phyloP scores from a whole-genome alignment of 2,113 vertebrate species.

The Gadus macrocephalus region DNA sequence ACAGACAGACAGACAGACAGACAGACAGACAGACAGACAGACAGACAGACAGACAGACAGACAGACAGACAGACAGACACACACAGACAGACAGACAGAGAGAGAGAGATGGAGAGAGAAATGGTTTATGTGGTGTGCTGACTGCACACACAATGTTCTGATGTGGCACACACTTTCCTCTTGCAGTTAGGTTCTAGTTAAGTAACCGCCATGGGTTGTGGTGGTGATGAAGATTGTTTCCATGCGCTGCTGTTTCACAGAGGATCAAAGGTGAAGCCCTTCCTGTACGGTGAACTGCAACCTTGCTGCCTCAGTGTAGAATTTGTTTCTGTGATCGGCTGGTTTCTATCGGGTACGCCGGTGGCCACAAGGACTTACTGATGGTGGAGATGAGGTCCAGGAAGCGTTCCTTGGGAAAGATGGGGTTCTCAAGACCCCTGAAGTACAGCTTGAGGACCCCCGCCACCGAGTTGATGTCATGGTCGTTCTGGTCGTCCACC shows the following conservation, averaged over 20 bases:
- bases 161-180: conserved; percentile 33
- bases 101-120: background rate
- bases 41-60: too few species aligned
- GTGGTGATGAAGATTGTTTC: conserved; percentile 47
- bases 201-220: conserved; percentile 23
- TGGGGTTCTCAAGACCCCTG: conserved; percentile 94
- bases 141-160: conserved; percentile 19
- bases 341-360: background rate
- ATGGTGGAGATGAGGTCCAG: conserved; percentile 96
- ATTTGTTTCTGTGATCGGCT: background rate
- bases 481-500: conserved; percentile 90
- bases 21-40: too few species aligned
- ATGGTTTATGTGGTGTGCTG: conserved; percentile 29
- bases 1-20: too few species aligned
- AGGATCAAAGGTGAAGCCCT: conserved; percentile 13
- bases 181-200: conserved; percentile 39
- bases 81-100: too few species aligned
- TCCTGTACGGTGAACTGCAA: background rate
- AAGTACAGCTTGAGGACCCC: conserved; percentile 98
- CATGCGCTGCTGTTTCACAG: conserved; percentile 35
- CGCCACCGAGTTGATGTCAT: conserved; percentile 96
- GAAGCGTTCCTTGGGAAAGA: conserved; percentile 98
- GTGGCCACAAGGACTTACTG: conserved; percentile 78
- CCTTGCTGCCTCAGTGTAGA: background rate
- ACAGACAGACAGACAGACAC: too few species aligned